A percentile compares a stretch with the other conserved stretches of the same genome.
phyloP scores from a whole-genome alignment of 2,797 vertebrate species.

The Micrastur ruficollis region DNA sequence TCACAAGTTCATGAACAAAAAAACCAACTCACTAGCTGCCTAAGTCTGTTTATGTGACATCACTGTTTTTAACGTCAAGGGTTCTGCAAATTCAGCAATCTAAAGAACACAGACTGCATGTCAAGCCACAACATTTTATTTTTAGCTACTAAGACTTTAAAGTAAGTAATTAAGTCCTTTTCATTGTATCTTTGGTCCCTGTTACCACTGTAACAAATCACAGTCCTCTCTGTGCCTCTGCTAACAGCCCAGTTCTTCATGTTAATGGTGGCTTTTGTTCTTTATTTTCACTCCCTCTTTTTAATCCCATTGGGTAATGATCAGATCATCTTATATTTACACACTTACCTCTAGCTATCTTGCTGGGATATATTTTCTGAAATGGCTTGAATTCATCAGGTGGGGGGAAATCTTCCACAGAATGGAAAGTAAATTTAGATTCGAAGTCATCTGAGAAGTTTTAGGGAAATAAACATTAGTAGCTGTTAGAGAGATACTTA shows the following conservation, averaged over 20 bases:
- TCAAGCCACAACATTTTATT: background rate
- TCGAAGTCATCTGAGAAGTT: slow-evolving; percentile 89
- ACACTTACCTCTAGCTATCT: slow-evolving; percentile 86
- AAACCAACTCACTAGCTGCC: background rate
- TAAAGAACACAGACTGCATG: background rate
- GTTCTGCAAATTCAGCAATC: background rate
- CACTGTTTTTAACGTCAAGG: background rate
- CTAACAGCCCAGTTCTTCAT: background rate
- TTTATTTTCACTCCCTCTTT: background rate
- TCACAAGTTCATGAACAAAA: background rate
- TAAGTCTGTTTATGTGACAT: background rate
- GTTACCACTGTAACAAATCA: background rate
- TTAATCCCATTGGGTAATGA: background rate
- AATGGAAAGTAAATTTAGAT: slow-evolving; percentile 97
- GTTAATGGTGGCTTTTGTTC: background rate
- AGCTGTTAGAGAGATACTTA: background rate
- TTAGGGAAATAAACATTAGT: background rate
- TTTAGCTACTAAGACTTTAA: background rate
- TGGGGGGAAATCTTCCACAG: slow-evolving; percentile 91
- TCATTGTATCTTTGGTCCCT: background rate
- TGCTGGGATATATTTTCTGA: slow-evolving; percentile 93
- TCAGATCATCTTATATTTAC: background rate
- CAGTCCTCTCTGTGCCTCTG: background rate
- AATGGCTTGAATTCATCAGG: slow-evolving; percentile 91
- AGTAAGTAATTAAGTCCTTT: background rate